Conservation (phyloP, 1,140 invertebrate genomes). For the Calephelis nemesis region DNA sequence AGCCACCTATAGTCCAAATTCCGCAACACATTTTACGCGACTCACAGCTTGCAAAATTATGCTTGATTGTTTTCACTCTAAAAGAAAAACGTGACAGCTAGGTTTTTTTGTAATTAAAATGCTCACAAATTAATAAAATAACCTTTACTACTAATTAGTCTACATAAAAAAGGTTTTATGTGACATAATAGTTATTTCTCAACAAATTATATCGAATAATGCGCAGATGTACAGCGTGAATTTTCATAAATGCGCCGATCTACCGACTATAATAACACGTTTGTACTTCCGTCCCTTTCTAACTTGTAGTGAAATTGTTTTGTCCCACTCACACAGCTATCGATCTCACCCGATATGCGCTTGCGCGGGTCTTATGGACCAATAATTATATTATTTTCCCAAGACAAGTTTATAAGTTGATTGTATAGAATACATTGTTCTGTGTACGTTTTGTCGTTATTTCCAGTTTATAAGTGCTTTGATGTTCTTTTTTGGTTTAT, state of each 20-base stretch:
- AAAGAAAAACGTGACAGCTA: neutral
- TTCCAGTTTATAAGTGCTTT: constrained; percentile 12
- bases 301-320: constrained; percentile 26
- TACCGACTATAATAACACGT: constrained; percentile 56
- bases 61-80: too few species aligned
- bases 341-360: constrained; percentile 37
- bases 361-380: constrained; percentile 40
- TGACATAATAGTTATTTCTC: constrained; percentile 32
- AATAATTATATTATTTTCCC: constrained; percentile 67
- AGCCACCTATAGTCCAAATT: too few species aligned
- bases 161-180: constrained; percentile 16
- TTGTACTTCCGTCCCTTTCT: constrained; percentile 39
- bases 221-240: constrained; percentile 54
- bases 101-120: neutral
- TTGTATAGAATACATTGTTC: constrained; percentile 35
- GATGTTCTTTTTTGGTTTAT: neutral
- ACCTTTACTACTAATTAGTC: neutral
- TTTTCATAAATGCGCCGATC: constrained; percentile 63
- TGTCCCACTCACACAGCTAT: constrained; percentile 43
- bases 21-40: too few species aligned
- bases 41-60: too few species aligned
- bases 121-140: constrained; percentile 4
- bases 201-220: constrained; percentile 42
- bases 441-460: constrained; percentile 16
- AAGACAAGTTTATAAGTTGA: constrained; percentile 51